These are phyloP conservation scores for Manduca sexta DNA, from an alignment of 1,140 invertebrate genomes.

Conservation along the genomic window DNA sequence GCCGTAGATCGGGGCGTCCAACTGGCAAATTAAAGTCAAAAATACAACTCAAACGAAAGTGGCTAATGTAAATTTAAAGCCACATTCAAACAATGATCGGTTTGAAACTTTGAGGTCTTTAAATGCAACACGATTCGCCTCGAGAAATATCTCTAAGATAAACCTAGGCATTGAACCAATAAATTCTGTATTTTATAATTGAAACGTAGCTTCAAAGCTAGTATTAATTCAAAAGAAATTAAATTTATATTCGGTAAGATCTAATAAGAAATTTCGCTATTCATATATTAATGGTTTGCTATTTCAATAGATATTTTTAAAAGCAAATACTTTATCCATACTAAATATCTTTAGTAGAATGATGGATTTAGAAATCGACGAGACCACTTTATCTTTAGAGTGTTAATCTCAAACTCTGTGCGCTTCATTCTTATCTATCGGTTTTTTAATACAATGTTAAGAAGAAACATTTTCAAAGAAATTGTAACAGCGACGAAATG, in stretches of 20 bases:
- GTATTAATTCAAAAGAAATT: neutral
- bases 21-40: slow-evolving; percentile 35
- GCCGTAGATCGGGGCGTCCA: slow-evolving; percentile 24
- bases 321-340: slow-evolving; percentile 16
- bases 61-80: slow-evolving; percentile 26
- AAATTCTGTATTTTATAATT: too few species aligned
- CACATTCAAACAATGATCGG: neutral
- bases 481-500: slow-evolving; percentile 3
- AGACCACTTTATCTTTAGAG: slow-evolving; percentile 18
- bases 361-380: slow-evolving; percentile 12
- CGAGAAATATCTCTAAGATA: too few species aligned
- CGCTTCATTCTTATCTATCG: slow-evolving; percentile 12
- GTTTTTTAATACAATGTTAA: slow-evolving; percentile 10
- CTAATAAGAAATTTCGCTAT: slow-evolving; percentile 7
- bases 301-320: slow-evolving; percentile 15
- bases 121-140: too few species aligned
- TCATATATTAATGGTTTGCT: slow-evolving; percentile 18
- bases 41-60: slow-evolving; percentile 29
- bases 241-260: neutral
- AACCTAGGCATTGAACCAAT: too few species aligned
- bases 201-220: neutral
- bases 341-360: slow-evolving; percentile 16
- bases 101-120: neutral
- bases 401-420: slow-evolving; percentile 19
- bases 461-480: slow-evolving; percentile 3